Percentiles rank a stretch among this genome's conserved stretches.
Evolutionary conservation across 2,888 invertebrate species (phyloP).

Genomic region (Adela reaumurella): DNA sequence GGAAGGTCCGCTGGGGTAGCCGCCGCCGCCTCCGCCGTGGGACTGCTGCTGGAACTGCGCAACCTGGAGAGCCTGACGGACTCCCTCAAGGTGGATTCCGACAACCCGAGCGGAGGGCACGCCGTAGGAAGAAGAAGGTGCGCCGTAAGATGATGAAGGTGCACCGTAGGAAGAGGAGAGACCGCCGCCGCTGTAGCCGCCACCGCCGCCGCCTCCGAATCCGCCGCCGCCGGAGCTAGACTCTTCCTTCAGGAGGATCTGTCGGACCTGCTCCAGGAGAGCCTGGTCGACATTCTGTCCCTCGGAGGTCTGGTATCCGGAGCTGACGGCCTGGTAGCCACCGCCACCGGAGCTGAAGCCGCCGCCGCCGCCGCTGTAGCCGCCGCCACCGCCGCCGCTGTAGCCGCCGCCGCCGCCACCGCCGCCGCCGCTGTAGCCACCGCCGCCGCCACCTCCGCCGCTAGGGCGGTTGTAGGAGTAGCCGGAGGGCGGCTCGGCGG

Average conservation of each 20-base stretch:
- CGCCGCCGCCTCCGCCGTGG: slow-evolving; percentile 32
- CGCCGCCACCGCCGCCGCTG: slow-evolving; percentile 25
- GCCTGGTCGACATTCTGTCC: slow-evolving; percentile 78
- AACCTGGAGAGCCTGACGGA: slow-evolving; percentile 83
- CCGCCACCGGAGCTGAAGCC: slow-evolving; percentile 52
- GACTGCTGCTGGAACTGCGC: slow-evolving; percentile 75
- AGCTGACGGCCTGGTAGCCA: slow-evolving; percentile 71
- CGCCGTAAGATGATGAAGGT: slow-evolving; percentile 63
- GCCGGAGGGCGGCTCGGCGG: slow-evolving; percentile 73
- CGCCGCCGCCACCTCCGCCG: slow-evolving; percentile 32
- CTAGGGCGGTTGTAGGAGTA: slow-evolving; percentile 73
- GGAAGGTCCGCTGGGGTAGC: slow-evolving; percentile 52
- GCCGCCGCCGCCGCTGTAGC: slow-evolving; percentile 34
- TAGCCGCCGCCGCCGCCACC: slow-evolving; percentile 64
- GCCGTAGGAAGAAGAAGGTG: slow-evolving; percentile 65
- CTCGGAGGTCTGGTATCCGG: slow-evolving; percentile 77
- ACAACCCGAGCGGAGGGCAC: slow-evolving; percentile 67
- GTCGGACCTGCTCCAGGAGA: slow-evolving; percentile 78
- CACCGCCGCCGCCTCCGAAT: slow-evolving; percentile 33
- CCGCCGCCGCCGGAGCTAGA: slow-evolving; percentile 52
- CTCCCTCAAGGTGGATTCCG: slow-evolving; percentile 80
- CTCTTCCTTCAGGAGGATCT: slow-evolving; percentile 81
- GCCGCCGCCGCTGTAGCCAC: slow-evolving; percentile 32
- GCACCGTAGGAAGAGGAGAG: slow-evolving; percentile 59
- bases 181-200: slow-evolving; percentile 41